These are phyloP conservation scores for Balearica regulorum DNA, from an alignment of 2,797 vertebrate genomes.

Conservation along the genomic window DNA sequence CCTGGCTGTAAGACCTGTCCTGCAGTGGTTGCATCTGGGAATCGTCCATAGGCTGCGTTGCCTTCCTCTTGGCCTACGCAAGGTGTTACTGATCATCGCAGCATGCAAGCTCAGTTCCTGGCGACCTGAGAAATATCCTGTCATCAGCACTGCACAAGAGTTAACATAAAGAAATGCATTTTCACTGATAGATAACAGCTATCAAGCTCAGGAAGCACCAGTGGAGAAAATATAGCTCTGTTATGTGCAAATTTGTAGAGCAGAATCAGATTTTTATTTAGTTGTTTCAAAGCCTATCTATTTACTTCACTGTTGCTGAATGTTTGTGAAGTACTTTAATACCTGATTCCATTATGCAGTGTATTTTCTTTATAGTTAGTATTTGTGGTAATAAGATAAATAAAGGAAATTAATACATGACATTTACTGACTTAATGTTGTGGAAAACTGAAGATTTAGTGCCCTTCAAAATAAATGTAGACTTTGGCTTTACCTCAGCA, in stretches of 20 bases:
- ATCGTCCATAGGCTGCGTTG: not conserved
- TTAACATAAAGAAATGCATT: not conserved
- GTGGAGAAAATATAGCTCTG: not conserved
- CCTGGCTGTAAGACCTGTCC: not conserved
- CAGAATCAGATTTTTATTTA: not conserved
- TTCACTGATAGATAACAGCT: not conserved
- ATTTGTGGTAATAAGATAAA: not conserved
- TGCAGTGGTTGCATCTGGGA: not conserved
- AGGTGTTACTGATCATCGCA: not conserved
- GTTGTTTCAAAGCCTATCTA: not conserved
- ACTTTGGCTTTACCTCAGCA: conserved; percentile 1
- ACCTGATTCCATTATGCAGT: not conserved
- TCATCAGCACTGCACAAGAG: not conserved
- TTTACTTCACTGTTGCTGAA: not conserved
- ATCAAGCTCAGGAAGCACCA: not conserved
- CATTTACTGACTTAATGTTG: not conserved
- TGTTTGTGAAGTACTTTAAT: not conserved
- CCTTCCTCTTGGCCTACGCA: not conserved
- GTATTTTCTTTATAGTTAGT: not conserved
- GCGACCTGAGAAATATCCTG: not conserved
- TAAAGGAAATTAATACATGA: not conserved
- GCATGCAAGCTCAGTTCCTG: fast-evolving
- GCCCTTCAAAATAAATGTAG: conserved; percentile 5
- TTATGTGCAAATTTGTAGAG: not conserved
- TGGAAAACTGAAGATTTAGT: not conserved